Evolutionary conservation across 2,797 vertebrate genomes (phyloP).

Genomic region (Phataginus tetradactyla): DNA sequence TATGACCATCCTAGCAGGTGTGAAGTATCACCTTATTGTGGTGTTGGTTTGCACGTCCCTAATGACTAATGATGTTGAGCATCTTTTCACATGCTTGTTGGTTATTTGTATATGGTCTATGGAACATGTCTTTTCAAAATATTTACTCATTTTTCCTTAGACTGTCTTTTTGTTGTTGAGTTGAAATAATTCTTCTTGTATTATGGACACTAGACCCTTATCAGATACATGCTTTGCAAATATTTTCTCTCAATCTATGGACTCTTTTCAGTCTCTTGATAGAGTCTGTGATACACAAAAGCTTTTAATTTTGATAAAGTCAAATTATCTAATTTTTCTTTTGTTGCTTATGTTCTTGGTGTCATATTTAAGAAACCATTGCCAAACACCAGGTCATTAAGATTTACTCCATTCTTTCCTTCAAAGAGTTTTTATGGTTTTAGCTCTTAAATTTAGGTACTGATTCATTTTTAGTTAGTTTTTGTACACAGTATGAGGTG

Average conservation of each 20-base stretch:
- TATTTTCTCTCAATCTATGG: not conserved
- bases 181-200: not conserved
- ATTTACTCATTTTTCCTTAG: not conserved
- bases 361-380: not conserved
- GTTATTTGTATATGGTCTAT: not conserved
- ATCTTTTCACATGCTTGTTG: not conserved
- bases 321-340: not conserved
- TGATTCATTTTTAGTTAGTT: not conserved
- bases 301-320: not conserved
- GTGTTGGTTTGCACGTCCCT: not conserved
- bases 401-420: not conserved
- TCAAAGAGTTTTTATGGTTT: constrained; percentile 9
- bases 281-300: not conserved
- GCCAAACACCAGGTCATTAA: not conserved
- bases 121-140: not conserved
- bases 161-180: not conserved
- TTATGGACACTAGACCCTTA: not conserved
- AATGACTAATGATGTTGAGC: not conserved
- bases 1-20: not conserved
- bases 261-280: not conserved
- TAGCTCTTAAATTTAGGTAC: not conserved
- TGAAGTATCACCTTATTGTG: not conserved
- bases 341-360: not conserved
- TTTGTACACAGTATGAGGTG: not conserved
- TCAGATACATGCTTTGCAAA: not conserved